Evolutionary conservation across 2,888 invertebrate species (phyloP), one percentile per base, ranked within the genome.

Genomic region (Ellobium chinense): DNA sequence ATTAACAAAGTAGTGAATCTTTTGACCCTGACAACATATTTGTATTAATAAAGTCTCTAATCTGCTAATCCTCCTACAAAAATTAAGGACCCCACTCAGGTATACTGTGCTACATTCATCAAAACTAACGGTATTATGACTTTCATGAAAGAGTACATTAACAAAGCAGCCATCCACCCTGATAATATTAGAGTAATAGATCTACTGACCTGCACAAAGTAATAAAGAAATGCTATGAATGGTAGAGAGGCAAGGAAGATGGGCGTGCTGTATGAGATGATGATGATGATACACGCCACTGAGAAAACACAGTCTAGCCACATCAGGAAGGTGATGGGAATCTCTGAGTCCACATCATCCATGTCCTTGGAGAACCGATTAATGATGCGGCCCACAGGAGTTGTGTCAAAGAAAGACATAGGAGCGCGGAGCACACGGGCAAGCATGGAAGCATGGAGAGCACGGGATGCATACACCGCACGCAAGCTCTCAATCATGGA

Each of bases 361-460:
- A 92, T 85, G 76, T 91, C 92, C 80, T 92, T 91, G 72, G 82
- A 82, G 69, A 84, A 84, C 54, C 93, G 87, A 85, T 94, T 93
- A 34, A 93, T 80, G 78, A 93, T 91, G 24, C 93, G 86, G 4
- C 93, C 93, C 18, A 92, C 84, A 12, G 93, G 93, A 2, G 93
- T 94, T 1, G 92, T 92, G 84, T 93, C 93, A 78, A 93, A 93
- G 87, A 93, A 93, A 5, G 90, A 84, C 92, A 93, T 93, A 3
- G 93, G 92, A 1, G 90, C 88, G 46, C 88, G 89, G 58, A 93
- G 84, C 34, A 92, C 87, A 58, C 89, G 89, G 5, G 72, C 29
- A 27, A 93, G 87, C 84, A 93, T 87, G 34, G 77, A 77, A 14
- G 36, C n/a, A 39, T 84, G 84, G 2, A 84, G 76, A 21, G 54